Base-by-base conservation (phyloP, 2,113 vertebrate genomes). In the Amia ocellicauda region DNA sequence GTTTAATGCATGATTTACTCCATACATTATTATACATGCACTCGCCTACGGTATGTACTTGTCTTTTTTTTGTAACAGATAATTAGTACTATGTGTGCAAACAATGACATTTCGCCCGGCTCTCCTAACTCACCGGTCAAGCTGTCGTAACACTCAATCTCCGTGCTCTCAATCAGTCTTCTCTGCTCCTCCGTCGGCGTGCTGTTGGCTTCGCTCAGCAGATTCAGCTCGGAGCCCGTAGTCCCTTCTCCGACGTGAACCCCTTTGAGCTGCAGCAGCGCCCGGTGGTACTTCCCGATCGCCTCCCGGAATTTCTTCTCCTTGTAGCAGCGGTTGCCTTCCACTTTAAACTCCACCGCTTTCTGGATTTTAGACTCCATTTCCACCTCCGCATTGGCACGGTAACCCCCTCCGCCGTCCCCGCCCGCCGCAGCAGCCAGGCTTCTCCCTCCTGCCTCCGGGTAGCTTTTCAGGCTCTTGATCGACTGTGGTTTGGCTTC, bases 291-390 rank as follows among this genome's bases (percentile, higher is more conserved):
- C 79, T 94, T 94, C 74, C 93, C 93, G 52, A 95, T 95, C 60
- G 93, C 93, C 64, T 95, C 93, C 74, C 93, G 86, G 74, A 94
- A 94, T 88, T 94, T 94, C 86, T 95, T 95, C 80, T 94, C 93
- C 75, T 92, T 92, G 78, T 94, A 95, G 73, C 92, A 95, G 58
- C 89, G 91, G 69, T 94, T 91, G 47, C 93, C 93, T 86, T 95
- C 93, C 59, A 70, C 74, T 83, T 94, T 94, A 80, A 95, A 95
- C 74, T 92, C 92, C 74, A 93, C 86, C 50, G 93, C 93, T 73
- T 91, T 92, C 74, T 92, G 90, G 76, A 95, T 89, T 69, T 92
- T 93, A 69, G 82, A 75, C 77, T 93, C 91, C 85, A 93, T 92
- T 60, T 91, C 89, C 71, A 77, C 83, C 58, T 91, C 89, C 2